phyloP scores from a whole-genome alignment of 2,797 vertebrate species.

The Tolypeutes matacus region DNA sequence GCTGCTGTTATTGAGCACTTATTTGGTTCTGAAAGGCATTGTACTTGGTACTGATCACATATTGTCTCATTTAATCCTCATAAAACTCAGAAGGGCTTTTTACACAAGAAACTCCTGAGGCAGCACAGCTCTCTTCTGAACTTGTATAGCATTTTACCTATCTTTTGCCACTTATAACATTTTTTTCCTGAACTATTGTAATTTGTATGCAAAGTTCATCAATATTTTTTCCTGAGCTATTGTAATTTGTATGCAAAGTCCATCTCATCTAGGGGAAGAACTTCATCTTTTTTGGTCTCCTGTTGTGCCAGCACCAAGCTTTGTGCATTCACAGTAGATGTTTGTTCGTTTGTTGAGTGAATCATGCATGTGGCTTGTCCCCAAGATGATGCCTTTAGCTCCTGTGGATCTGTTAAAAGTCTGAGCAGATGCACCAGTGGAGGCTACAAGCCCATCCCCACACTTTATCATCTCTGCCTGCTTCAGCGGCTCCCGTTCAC shows the following conservation, averaged over 20 bases:
- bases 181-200: background rate
- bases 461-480: slow-evolving; percentile 66
- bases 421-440: slow-evolving; percentile 28
- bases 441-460: slow-evolving; percentile 46
- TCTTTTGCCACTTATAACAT: background rate
- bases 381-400: background rate
- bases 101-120: background rate
- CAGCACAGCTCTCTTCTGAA: background rate
- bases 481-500: slow-evolving; percentile 69
- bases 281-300: background rate
- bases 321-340: background rate
- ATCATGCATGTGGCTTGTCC: background rate
- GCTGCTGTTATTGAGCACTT: background rate
- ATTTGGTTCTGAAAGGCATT: background rate
- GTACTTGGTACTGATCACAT: background rate
- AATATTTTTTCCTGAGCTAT: too few species aligned
- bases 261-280: background rate
- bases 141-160: background rate
- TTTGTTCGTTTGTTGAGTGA: background rate
- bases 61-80: slow-evolving; percentile 3
- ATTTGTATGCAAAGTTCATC: too few species aligned
- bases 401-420: slow-evolving; percentile 57
- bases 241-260: background rate
- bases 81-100: background rate
- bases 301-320: background rate